These are phyloP conservation scores for Diaprepes abbreviatus DNA, from an alignment of 2,888 invertebrate species.

Conservation along the genomic window DNA sequence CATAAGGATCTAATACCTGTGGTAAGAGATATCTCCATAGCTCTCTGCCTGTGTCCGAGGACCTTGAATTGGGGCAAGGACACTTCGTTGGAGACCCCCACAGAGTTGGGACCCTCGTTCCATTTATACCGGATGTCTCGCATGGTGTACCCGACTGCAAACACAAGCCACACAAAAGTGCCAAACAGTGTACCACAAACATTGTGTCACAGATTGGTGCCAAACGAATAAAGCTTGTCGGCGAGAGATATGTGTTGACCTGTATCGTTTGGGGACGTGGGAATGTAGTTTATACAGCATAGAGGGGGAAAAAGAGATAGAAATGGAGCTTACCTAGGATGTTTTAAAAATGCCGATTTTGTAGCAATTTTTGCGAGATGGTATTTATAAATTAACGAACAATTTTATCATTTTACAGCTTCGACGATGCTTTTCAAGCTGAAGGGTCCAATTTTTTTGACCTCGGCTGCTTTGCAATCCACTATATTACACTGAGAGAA, in stretches of 20 bases:
- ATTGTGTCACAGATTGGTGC: constrained; percentile 1
- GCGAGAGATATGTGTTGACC: background rate
- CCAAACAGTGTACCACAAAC: constrained; percentile 32
- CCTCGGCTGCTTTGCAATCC: no score
- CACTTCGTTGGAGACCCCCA: constrained; percentile 95
- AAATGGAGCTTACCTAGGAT: no score
- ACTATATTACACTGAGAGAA: no score
- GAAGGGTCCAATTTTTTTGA: no score
- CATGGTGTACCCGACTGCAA: constrained; percentile 97
- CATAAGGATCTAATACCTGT: constrained; percentile 79
- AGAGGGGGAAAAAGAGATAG: background rate
- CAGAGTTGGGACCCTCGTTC: constrained; percentile 95
- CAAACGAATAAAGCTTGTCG: constrained; percentile 7
- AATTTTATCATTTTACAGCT: no score
- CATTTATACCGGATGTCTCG: constrained; percentile 97
- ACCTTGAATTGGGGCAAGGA: constrained; percentile 98
- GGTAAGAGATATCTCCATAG: constrained; percentile 96
- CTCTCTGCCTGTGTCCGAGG: constrained; percentile 95
- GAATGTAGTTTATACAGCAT: background rate
- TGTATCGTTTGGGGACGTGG: constrained; percentile 10
- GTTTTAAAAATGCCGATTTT: background rate
- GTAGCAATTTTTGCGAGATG: background rate
- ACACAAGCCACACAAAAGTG: constrained; percentile 64
- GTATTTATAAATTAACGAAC: no score
- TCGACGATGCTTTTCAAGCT: no score